Evolutionary conservation across 1,140 invertebrate species (phyloP).

Genomic region (Zaprionus camerounensis): DNA sequence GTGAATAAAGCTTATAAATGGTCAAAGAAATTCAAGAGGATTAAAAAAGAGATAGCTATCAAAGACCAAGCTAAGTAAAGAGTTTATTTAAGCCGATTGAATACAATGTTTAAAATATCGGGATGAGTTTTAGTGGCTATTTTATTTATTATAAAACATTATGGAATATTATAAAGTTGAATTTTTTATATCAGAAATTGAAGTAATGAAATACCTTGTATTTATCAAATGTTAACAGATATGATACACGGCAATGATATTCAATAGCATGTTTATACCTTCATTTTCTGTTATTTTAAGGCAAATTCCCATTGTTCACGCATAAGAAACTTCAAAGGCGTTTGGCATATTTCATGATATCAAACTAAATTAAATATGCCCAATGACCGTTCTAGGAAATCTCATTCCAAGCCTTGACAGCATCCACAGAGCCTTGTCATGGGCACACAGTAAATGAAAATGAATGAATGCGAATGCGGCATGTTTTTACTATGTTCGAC

Average conservation of each 20-base stretch:
- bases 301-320: background rate
- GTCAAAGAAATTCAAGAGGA: background rate
- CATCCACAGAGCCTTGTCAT: constrained; percentile 51
- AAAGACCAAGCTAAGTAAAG: background rate
- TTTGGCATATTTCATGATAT: constrained; percentile 18
- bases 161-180: too few relatives aligned
- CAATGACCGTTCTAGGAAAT: constrained; percentile 18
- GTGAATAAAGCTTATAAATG: constrained; percentile 11
- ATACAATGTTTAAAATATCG: background rate
- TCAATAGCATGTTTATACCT: too few relatives aligned
- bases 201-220: too few relatives aligned
- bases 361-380: constrained; percentile 49
- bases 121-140: background rate
- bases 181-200: too few relatives aligned
- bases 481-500: constrained; percentile 43
- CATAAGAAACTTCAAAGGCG: constrained; percentile 10
- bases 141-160: background rate
- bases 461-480: constrained; percentile 64
- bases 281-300: background rate
- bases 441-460: constrained; percentile 65
- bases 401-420: constrained; percentile 42
- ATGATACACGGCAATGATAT: too few relatives aligned
- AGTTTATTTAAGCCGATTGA: background rate
- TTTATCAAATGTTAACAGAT: background rate
- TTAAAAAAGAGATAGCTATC: background rate